These are phyloP conservation scores for Sarcophaga bullata DNA, from an alignment of 1,140 invertebrate genomes.

Conservation along the genomic window DNA sequence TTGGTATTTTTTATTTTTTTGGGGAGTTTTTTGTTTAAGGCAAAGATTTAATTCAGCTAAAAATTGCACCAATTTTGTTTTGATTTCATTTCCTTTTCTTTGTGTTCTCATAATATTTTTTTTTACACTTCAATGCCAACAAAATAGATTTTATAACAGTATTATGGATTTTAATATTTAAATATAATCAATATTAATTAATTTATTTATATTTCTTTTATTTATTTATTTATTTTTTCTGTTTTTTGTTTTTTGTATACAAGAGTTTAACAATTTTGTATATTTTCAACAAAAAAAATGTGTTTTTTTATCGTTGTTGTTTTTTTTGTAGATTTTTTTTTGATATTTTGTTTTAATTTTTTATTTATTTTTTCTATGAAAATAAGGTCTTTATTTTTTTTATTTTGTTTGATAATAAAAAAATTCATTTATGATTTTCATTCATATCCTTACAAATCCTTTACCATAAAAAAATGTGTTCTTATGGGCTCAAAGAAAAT, in stretches of 20 bases:
- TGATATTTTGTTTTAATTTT: constrained; percentile 33
- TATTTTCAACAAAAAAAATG: constrained; percentile 40
- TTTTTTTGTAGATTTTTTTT: constrained; percentile 20
- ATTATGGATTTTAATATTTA: constrained; percentile 40
- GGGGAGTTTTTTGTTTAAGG: constrained; percentile 28
- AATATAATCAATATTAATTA: constrained; percentile 38
- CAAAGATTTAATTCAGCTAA: constrained; percentile 39
- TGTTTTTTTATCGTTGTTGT: constrained; percentile 21
- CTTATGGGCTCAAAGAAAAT: no score
- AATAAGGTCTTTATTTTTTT: constrained; percentile 36
- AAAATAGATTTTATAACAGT: constrained; percentile 16
- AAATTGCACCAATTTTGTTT: constrained; percentile 37
- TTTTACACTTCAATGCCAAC: constrained; percentile 29
- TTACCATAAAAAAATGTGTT: no score
- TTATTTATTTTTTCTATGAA: constrained; percentile 28
- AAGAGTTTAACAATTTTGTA: constrained; percentile 45
- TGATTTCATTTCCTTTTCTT: not conserved
- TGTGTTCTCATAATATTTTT: not conserved
- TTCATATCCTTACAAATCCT: no score
- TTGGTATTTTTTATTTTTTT: constrained; percentile 21
- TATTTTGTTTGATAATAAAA: not conserved
- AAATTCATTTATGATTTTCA: no score
- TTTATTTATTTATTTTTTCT: constrained; percentile 52
- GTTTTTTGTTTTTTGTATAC: constrained; percentile 60
- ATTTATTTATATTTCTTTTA: constrained; percentile 43